These are phyloP conservation scores for Lates calcarifer DNA, from an alignment of 2,113 vertebrate genomes.

Conservation along the genomic window DNA sequence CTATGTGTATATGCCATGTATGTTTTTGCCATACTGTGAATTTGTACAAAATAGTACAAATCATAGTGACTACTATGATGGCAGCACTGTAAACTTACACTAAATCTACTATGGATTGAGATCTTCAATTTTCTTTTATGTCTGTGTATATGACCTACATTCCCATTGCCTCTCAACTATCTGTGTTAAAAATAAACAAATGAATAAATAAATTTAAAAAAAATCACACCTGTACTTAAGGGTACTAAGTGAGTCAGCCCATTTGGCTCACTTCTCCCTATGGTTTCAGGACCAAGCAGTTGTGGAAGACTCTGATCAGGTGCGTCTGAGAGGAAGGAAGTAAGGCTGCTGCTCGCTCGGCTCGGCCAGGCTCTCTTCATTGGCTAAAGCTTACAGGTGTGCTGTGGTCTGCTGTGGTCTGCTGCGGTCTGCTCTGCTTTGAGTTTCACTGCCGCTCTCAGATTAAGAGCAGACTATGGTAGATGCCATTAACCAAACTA, in stretches of 20 bases:
- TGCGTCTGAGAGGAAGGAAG: constrained; percentile 76
- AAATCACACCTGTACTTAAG: not conserved
- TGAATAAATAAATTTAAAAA: too few relatives aligned
- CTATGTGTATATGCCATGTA: not conserved
- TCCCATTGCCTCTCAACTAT: not conserved
- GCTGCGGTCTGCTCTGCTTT: constrained; percentile 65
- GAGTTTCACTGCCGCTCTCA: constrained; percentile 38
- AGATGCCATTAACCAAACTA: constrained; percentile 74
- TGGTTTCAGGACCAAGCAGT: constrained; percentile 84
- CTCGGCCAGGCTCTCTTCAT: constrained; percentile 54
- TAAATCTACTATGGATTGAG: not conserved
- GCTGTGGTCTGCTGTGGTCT: constrained; percentile 79
- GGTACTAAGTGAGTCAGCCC: constrained; percentile 53
- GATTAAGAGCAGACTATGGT: constrained; percentile 11
- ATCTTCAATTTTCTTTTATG: not conserved
- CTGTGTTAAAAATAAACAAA: too few relatives aligned
- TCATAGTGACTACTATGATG: not conserved
- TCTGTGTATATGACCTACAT: constrained; percentile 17
- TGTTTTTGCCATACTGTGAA: not conserved
- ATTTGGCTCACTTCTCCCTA: constrained; percentile 71
- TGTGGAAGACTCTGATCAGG: constrained; percentile 79
- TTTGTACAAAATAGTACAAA: not conserved
- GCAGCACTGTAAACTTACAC: not conserved
- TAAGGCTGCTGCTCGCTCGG: constrained; percentile 69
- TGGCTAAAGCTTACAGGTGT: constrained; percentile 79